A percentile compares a stretch with the other conserved stretches of the same genome.
Conservation (phyloP, 2,113 vertebrate genomes). For the Eidolon helvum region DNA sequence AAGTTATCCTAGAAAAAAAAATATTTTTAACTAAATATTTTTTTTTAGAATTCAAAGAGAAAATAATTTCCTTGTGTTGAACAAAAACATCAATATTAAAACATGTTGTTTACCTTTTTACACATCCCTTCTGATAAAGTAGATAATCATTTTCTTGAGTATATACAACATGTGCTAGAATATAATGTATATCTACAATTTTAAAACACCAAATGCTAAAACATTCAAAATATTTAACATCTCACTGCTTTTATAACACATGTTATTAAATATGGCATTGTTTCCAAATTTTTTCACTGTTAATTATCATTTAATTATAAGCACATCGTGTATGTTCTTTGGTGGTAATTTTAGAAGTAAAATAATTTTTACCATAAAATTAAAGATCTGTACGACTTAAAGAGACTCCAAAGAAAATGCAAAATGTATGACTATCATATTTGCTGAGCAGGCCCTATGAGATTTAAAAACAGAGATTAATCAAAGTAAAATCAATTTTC, state of each 20-base stretch:
- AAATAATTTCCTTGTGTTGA: neutral
- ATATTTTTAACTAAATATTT: neutral
- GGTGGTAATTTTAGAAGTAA: neutral
- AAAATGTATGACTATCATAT: neutral
- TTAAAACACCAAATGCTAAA: neutral
- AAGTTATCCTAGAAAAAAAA: neutral
- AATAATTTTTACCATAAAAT: conserved; percentile 1
- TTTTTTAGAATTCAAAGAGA: neutral
- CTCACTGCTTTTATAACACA: neutral
- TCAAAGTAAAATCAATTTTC: conserved; percentile 50
- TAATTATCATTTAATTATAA: neutral
- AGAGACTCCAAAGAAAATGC: neutral
- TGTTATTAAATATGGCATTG: neutral
- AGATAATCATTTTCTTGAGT: neutral
- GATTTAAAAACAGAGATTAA: neutral
- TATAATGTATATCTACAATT: neutral
- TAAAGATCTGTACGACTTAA: neutral
- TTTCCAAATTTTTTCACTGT: neutral
- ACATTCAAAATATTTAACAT: neutral
- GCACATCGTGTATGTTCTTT: neutral
- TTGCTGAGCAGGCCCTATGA: neutral
- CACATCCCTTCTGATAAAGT: neutral
- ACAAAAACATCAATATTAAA: neutral
- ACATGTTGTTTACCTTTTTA: neutral
- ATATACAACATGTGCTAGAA: neutral